Evolutionary conservation across 2,113 vertebrate species (phyloP), one percentile per base, ranked within the genome.

Genomic region (Equus quagga): DNA sequence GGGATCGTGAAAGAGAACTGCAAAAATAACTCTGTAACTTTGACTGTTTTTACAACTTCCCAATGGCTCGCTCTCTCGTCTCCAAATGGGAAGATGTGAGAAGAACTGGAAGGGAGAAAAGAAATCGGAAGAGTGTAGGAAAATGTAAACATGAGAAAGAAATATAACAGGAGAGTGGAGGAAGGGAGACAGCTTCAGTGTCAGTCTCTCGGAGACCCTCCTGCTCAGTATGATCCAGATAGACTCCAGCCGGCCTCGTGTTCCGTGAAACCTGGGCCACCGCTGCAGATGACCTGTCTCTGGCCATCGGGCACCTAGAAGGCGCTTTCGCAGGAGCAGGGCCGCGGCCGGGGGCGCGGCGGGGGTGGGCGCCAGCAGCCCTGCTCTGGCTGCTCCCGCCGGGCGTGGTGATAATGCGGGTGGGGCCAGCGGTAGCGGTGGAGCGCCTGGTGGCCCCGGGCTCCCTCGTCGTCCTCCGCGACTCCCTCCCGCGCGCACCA

Each of bases 391-490:
- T 49, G 91, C 28, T 93, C 94, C 15, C 97, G 73, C 67, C 97
- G 92, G 5, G 92, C 96, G 10, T 97, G 97, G 88, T 97, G 97
- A n/a, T 98, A 97, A n/a, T 98, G 96, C 33, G 96, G 96, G 3
- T 78, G 96, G 24, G 98, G 97, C 98, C 98, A 98, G 83, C 98
- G 98, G 83, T 97, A 87, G 79, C 97, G 98, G 80, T 95, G 92
- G 18, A 97, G 97, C 2, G 65, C 96, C 44, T 21, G 97, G 83
- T 94, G 96, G 54, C 28, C 62, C 36, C 49, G 26, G 51, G 80
- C 2, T 10, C 33, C 33, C 24, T 78, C 89, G 7, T 70, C 13
- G 31, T 95, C 97, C 84, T 97, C 96, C 0, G 46, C 23, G 31
- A 36, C 70, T 41, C n/a, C 91, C 18, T 58, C 8, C 21, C 13